phyloP scores from a whole-genome alignment of 1,140 invertebrate genomes.

The Drosophila littoralis region DNA sequence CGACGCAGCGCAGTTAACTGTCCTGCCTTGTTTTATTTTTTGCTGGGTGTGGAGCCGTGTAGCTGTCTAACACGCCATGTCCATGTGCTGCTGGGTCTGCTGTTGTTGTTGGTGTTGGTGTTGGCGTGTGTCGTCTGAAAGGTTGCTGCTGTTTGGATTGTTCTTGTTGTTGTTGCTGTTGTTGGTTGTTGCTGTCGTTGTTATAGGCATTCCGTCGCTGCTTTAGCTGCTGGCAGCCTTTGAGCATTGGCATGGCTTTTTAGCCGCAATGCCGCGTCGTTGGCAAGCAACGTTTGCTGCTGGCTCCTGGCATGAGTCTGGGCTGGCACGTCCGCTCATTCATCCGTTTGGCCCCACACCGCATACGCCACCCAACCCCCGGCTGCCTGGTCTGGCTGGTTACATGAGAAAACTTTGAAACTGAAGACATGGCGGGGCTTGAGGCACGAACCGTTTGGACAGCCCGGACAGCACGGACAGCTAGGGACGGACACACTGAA shows the following conservation, averaged over 20 bases:
- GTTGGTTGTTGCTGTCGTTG: slow-evolving; percentile 40
- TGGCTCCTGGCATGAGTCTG: slow-evolving; percentile 28
- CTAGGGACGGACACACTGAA: slow-evolving; percentile 48
- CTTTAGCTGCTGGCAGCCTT: slow-evolving; percentile 65
- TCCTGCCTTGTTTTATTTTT: background rate
- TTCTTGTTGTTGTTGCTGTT: slow-evolving; percentile 25
- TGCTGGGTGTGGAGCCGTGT: slow-evolving; percentile 28
- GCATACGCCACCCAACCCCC: no score
- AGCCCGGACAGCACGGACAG: slow-evolving; percentile 36
- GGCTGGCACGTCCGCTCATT: slow-evolving; percentile 72
- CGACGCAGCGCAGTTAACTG: background rate
- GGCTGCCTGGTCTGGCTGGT: slow-evolving; percentile 43
- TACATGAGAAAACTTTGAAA: slow-evolving; percentile 83
- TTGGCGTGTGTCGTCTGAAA: slow-evolving; percentile 77
- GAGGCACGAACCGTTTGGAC: slow-evolving; percentile 63
- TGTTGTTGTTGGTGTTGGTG: slow-evolving; percentile 45
- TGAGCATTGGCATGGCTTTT: slow-evolving; percentile 74
- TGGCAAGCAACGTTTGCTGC: slow-evolving; percentile 47
- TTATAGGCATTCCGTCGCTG: slow-evolving; percentile 68
- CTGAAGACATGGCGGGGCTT: slow-evolving; percentile 75
- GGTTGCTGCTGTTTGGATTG: slow-evolving; percentile 58
- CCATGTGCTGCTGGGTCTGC: slow-evolving; percentile 52
- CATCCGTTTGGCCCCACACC: slow-evolving; percentile 56
- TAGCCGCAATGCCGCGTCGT: slow-evolving; percentile 74
- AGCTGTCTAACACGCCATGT: slow-evolving; percentile 67